Base-by-base conservation (phyloP, 1,140 invertebrate species). In the Heliconius eleuchia region DNA sequence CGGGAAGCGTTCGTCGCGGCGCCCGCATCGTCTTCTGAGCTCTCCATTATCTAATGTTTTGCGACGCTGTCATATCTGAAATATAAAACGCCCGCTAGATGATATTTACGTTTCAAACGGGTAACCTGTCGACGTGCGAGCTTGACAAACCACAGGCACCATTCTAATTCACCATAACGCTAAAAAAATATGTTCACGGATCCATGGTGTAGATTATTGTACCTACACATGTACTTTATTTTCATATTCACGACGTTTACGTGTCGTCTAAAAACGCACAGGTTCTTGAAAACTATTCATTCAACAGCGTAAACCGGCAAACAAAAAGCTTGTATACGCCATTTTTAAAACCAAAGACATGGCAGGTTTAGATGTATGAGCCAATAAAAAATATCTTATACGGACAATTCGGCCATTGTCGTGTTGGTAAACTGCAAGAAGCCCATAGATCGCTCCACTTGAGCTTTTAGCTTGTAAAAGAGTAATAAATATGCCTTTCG, bases 341-440 rank as follows among this genome's bases (percentile, higher is more conserved):
- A 95, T 95, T 95, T 95, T 95, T 95, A 94, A 95, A 95, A 94
- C 94, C 94, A 93, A 94, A 94, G 94, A 95, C 94, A 95, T 94
- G 94, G 94, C 93, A 94, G 92, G 91, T 93, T 89, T 87, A 86
- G 88, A 88, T 92, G 91, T 92, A 93, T 86, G 92, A 89, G 91
- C 93, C 93, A 94, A 94, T 94, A 94, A 94, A 94, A 94, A 94
- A 94, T 94, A 92, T 93, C 86, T 89, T 91, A 91, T 91, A 90
- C 92, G 85, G 89, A 92, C 90, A 92, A 89, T 94, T 93, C 93
- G 93, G 93, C 93, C 93, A 94, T 94, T 94, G 92, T 94, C 93
- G 93, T 94, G 93, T 94, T 94, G 93, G 92, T 94, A 94, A 94
- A 94, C 92, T 93, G 92, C 91, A 91, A 89, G 92, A 91, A 90